These are phyloP conservation scores for Macrostomum cliftonense DNA, from an alignment of 2,888 invertebrate genomes.

Conservation along the genomic window DNA sequence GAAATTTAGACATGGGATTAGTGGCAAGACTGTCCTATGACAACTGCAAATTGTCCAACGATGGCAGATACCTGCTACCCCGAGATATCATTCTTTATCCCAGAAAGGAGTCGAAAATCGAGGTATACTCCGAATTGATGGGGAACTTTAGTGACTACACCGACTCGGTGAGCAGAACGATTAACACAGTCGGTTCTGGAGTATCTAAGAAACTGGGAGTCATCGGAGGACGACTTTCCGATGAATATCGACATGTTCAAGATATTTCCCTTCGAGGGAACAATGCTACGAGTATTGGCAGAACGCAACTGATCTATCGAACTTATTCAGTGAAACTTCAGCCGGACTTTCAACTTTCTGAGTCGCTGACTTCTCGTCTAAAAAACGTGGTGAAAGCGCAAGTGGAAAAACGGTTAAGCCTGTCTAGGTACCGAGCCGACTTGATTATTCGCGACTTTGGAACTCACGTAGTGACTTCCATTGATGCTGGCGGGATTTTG, in stretches of 20 bases:
- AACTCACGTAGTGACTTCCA: constrained; percentile 20
- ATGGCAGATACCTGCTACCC: constrained; percentile 20
- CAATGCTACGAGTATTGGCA: too few relatives aligned
- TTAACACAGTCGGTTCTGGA: constrained; percentile 15
- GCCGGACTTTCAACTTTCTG: constrained; percentile 15
- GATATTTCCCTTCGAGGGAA: too few relatives aligned
- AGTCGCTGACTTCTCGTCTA: constrained; percentile 16
- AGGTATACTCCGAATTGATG: constrained; percentile 18
- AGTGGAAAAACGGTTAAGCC: constrained; percentile 16
- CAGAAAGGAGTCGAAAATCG: constrained; percentile 15
- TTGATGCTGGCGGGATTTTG: constrained; percentile 19
- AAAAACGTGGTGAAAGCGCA: constrained; percentile 18
- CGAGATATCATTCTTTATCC: constrained; percentile 19
- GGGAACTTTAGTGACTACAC: constrained; percentile 16
- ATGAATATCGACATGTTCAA: too few relatives aligned
- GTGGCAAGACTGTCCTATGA: constrained; percentile 19
- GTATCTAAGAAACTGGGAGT: too few relatives aligned
- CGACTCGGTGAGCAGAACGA: constrained; percentile 15
- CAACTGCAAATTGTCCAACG: constrained; percentile 19
- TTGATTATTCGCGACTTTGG: constrained; percentile 24
- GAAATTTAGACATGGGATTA: constrained; percentile 19
- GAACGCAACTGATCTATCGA: too few relatives aligned
- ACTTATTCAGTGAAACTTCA: constrained; percentile 18
- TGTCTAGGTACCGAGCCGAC: constrained; percentile 20
- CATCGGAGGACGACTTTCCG: too few relatives aligned